phyloP scores from a whole-genome alignment of 2,888 invertebrate genomes.

The Yponomeuta malinellus region DNA sequence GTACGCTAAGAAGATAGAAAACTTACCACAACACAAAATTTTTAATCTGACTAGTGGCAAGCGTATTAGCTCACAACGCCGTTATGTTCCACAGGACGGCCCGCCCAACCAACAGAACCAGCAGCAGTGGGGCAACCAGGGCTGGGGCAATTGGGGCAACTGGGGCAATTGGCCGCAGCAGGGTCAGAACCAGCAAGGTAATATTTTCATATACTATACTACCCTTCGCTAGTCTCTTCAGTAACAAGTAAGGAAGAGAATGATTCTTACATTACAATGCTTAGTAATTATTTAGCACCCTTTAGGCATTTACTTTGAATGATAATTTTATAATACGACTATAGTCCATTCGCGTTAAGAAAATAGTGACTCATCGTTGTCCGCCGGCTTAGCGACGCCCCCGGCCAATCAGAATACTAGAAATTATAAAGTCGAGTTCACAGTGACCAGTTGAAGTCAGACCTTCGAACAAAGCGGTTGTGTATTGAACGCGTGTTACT shows the following conservation, averaged over 20 bases:
- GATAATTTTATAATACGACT: background rate
- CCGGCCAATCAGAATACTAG: background rate
- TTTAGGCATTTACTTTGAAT: too few species aligned
- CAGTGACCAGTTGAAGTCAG: slow-evolving; percentile 7
- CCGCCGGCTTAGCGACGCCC: slow-evolving; percentile 2
- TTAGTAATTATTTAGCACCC: too few species aligned
- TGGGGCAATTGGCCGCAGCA: slow-evolving; percentile 50
- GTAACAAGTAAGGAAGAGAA: too few species aligned
- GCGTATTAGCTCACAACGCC: background rate
- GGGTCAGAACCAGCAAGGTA: slow-evolving; percentile 25
- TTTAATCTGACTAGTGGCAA: background rate
- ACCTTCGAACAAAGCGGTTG: background rate
- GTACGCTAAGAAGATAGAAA: too few species aligned
- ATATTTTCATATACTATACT: background rate
- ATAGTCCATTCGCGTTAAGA: slow-evolving; percentile 8
- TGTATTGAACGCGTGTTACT: too few species aligned
- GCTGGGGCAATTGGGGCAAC: slow-evolving; percentile 54
- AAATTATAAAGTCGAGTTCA: slow-evolving; percentile 8
- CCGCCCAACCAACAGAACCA: slow-evolving; percentile 18
- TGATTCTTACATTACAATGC: too few species aligned
- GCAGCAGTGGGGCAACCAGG: slow-evolving; percentile 46
- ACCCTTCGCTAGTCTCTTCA: background rate
- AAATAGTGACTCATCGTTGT: slow-evolving; percentile 8
- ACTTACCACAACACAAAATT: too few species aligned
- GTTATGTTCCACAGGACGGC: background rate